These are phyloP conservation scores for Corydoras sp. DNA, from an alignment of 2,113 vertebrate species.

Conservation along the genomic window DNA sequence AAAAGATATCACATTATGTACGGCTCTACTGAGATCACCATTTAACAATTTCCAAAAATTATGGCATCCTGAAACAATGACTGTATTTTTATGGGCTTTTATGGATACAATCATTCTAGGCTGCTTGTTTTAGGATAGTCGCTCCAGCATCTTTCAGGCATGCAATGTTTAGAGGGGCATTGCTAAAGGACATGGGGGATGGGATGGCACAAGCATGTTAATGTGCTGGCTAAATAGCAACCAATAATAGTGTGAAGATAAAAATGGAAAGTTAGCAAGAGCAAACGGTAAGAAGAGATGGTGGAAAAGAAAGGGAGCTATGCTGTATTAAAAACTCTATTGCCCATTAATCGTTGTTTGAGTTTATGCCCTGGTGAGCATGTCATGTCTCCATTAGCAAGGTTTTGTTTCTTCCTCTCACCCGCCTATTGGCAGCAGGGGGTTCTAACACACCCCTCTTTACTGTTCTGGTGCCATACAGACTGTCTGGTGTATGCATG, in stretches of 20 bases:
- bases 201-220: conserved; percentile 41
- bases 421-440: conserved; percentile 68
- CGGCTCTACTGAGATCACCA: too few species aligned
- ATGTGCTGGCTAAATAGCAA: conserved; percentile 44
- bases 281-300: conserved; percentile 32
- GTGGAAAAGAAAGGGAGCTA: conserved; percentile 46
- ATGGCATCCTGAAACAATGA: too few species aligned
- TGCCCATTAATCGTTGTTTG: conserved; percentile 74
- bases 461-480: conserved; percentile 71
- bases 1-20: too few species aligned
- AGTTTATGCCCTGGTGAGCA: conserved; percentile 70
- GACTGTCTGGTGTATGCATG: conserved; percentile 55
- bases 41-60: too few species aligned
- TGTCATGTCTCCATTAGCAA: conserved; percentile 75
- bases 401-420: conserved; percentile 69
- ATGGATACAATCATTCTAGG: background rate
- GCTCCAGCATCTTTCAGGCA: background rate
- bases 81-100: background rate
- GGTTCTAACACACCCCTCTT: conserved; percentile 69
- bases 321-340: conserved; percentile 61
- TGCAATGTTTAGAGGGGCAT: background rate
- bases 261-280: conserved; percentile 27
- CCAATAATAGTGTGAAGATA: conserved; percentile 34
- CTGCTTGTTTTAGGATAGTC: background rate
- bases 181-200: conserved; percentile 39